A percentile compares a stretch with the other conserved stretches of the same genome.
Evolutionary conservation across 2,113 vertebrate genomes (phyloP).

Genomic region (Ellobius talpinus): DNA sequence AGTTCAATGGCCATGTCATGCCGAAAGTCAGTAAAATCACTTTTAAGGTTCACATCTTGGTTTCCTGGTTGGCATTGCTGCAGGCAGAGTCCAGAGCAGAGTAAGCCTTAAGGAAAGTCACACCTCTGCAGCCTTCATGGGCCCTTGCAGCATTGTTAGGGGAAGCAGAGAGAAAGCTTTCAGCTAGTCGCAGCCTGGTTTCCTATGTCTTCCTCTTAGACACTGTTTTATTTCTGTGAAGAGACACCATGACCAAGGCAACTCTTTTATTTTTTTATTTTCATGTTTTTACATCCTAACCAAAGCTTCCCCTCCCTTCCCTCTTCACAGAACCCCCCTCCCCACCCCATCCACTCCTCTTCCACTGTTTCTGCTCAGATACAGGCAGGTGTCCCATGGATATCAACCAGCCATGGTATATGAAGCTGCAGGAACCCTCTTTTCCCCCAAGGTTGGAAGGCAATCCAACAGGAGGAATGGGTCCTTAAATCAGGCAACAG

Average conservation of each 20-base stretch:
- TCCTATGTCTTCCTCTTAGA: not conserved
- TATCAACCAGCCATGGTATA: not conserved
- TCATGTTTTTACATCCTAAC: not conserved
- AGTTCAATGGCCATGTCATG: not conserved
- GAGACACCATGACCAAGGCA: not conserved
- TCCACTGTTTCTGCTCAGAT: not conserved
- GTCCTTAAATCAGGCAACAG: not conserved
- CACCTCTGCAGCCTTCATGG: not conserved
- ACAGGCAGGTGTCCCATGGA: not conserved
- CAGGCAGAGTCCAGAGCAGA: not conserved
- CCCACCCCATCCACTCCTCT: not conserved
- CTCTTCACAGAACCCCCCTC: not conserved
- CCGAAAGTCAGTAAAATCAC: not conserved
- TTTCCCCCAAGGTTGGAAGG: not conserved
- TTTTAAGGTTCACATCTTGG: not conserved
- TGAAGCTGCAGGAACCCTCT: not conserved
- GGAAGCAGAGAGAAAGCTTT: not conserved
- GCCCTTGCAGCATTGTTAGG: not conserved
- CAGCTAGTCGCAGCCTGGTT: not conserved
- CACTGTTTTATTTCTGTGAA: not conserved
- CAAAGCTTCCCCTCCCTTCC: not conserved
- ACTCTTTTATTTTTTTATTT: not conserved
- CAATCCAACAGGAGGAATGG: not conserved
- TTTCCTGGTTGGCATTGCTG: not conserved
- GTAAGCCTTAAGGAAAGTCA: not conserved